Percentiles rank a stretch among this genome's conserved stretches.
These are phyloP conservation scores for Pimpla rufipes DNA, from an alignment of 2,888 invertebrate species.

Conservation along the genomic window DNA sequence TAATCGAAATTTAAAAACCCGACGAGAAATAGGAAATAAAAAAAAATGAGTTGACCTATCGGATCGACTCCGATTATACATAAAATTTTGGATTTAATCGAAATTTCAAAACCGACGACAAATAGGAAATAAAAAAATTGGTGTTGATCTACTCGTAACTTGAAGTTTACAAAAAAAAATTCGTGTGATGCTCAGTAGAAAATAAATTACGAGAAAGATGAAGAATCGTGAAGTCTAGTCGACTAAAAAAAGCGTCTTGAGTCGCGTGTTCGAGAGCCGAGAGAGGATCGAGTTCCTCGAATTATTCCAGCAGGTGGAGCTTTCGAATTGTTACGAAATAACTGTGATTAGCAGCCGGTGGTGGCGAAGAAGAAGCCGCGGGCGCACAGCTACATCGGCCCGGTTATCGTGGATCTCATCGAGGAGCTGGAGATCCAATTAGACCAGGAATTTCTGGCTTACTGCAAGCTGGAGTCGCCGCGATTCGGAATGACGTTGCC, in stretches of 20 bases:
- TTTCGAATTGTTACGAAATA: not conserved
- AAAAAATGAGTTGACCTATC: not conserved
- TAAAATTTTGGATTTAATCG: not conserved
- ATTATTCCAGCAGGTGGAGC: not conserved
- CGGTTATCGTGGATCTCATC: slow-evolving; percentile 90
- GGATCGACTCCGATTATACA: not conserved
- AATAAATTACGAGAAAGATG: not conserved
- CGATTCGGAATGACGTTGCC: slow-evolving; percentile 72
- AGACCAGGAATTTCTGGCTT: slow-evolving; percentile 81
- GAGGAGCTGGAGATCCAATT: slow-evolving; percentile 88
- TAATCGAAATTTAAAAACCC: not conserved
- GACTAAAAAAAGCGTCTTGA: not conserved
- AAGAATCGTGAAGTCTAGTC: not conserved
- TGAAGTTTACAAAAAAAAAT: too few relatives aligned
- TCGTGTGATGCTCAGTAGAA: too few relatives aligned
- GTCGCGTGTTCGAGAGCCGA: not conserved
- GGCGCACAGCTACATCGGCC: slow-evolving; percentile 87
- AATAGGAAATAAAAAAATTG: too few relatives aligned
- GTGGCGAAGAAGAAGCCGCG: slow-evolving; percentile 79
- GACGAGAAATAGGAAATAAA: too few relatives aligned
- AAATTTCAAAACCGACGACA: not conserved
- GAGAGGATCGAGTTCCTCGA: not conserved
- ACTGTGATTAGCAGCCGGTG: slow-evolving; percentile 73
- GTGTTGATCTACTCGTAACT: too few relatives aligned
- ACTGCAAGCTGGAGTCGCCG: slow-evolving; percentile 78